These are phyloP conservation scores for Sclerodermus sp. DNA, from an alignment of 2,888 invertebrate genomes.

Conservation along the genomic window DNA sequence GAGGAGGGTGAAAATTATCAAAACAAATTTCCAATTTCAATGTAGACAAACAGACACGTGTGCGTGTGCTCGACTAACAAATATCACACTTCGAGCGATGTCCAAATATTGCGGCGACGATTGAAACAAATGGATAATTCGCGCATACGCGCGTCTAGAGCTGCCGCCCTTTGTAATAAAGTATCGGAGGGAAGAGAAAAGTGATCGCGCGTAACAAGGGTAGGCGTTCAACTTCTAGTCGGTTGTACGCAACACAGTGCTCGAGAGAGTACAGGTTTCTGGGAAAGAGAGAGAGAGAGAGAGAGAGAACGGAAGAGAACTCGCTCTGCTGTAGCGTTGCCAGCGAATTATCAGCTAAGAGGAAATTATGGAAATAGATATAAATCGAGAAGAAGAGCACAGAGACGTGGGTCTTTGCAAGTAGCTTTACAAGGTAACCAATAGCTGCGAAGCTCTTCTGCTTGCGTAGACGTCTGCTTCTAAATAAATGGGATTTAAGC, in stretches of 20 bases:
- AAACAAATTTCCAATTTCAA: constrained; percentile 20
- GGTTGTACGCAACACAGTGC: constrained; percentile 23
- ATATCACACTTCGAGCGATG: too few species aligned
- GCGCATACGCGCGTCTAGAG: too few species aligned
- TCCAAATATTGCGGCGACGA: too few species aligned
- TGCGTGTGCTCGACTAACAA: too few species aligned
- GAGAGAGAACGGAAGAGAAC: constrained; percentile 6
- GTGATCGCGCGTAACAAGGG: not conserved
- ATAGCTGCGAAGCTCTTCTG: constrained; percentile 15
- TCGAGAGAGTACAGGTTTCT: constrained; percentile 4
- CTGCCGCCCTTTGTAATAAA: too few species aligned
- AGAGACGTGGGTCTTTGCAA: constrained; percentile 15
- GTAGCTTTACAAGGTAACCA: constrained; percentile 17
- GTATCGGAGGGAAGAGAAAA: constrained; percentile 17
- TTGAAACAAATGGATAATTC: too few species aligned
- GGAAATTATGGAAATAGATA: constrained; percentile 56
- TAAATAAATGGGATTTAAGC: constrained; percentile 39
- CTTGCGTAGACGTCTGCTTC: constrained; percentile 19
- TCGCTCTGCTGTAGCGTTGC: constrained; percentile 25
- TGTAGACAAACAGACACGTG: too few species aligned
- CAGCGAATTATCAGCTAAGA: constrained; percentile 52
- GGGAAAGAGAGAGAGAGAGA: constrained; percentile 19
- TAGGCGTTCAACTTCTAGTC: constrained; percentile 18
- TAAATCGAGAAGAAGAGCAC: constrained; percentile 46
- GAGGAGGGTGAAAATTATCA: constrained; percentile 18